Percentiles rank a stretch among this genome's conserved stretches.
phyloP scores from a whole-genome alignment of 2,797 vertebrate genomes.

The Meda fulgida region DNA sequence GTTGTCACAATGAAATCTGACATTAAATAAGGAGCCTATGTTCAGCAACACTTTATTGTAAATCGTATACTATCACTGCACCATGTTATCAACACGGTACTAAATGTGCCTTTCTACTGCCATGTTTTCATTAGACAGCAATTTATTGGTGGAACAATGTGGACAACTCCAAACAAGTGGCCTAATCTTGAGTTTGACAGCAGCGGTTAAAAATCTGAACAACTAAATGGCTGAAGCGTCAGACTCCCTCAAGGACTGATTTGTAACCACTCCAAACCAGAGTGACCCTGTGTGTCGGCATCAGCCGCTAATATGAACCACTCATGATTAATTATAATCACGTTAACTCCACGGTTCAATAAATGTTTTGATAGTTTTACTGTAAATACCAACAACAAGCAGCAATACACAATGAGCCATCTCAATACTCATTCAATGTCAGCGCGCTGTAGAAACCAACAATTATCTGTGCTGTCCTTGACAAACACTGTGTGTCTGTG shows the following conservation, averaged over 20 bases:
- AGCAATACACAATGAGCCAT: not conserved
- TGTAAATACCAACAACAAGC: conserved; percentile 22
- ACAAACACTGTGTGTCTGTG: conserved; percentile 28
- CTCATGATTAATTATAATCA: conserved; percentile 3
- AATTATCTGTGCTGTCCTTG: conserved; percentile 16
- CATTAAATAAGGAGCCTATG: not conserved
- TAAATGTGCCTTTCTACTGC: not conserved
- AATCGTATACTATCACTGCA: too few relatives aligned
- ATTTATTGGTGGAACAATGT: too few relatives aligned
- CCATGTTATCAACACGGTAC: not conserved
- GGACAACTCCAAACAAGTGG: not conserved
- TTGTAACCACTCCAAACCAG: not conserved
- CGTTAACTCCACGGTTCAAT: not conserved
- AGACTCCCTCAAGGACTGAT: not conserved
- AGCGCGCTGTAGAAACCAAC: not conserved
- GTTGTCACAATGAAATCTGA: not conserved
- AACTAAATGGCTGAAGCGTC: not conserved
- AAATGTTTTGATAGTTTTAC: conserved; percentile 30
- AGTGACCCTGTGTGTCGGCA: not conserved
- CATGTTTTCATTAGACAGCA: not conserved
- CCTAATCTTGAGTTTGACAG: not conserved
- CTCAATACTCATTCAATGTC: conserved; percentile 32
- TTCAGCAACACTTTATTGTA: not conserved
- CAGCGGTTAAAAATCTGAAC: conserved; percentile 2
- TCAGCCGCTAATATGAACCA: conserved; percentile 1